phyloP scores from a whole-genome alignment of 2,113 vertebrate species.

The Sebastes schlegelii region DNA sequence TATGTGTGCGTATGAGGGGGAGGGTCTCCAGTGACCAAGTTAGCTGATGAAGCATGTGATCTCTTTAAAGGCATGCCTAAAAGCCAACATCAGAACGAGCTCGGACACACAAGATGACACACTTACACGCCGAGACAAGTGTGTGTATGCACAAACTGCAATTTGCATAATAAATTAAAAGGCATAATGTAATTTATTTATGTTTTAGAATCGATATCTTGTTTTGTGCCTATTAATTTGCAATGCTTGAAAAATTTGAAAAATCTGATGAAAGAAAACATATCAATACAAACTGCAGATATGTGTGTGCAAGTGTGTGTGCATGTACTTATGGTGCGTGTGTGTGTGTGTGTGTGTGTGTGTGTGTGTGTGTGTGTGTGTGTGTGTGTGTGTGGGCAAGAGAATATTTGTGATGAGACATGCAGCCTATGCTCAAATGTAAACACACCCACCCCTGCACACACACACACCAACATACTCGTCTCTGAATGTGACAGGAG shows the following conservation, averaged over 20 bases:
- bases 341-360: no score
- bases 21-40: slow-evolving; percentile 73
- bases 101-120: slow-evolving; percentile 43
- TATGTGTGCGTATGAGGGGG: slow-evolving; percentile 32
- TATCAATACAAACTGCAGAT: background rate
- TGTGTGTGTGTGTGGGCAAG: background rate
- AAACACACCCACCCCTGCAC: slow-evolving; percentile 23
- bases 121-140: slow-evolving; percentile 12
- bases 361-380: no score
- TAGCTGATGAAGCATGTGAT: slow-evolving; percentile 80
- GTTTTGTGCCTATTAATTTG: background rate
- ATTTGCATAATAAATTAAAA: slow-evolving; percentile 29
- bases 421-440: slow-evolving; percentile 31
- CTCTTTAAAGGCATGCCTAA: slow-evolving; percentile 70
- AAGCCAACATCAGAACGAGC: slow-evolving; percentile 43
- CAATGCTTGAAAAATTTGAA: background rate
- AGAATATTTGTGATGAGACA: slow-evolving; percentile 55
- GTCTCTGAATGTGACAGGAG: slow-evolving; percentile 49
- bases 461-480: slow-evolving; percentile 14
- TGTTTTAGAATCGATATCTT: background rate
- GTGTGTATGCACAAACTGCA: background rate
- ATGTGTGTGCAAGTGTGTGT: background rate
- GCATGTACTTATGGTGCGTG: background rate
- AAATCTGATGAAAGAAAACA: background rate
- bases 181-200: background rate